phyloP scores from a whole-genome alignment of 2,888 invertebrate species.

The Cataglyphis altisquamis region DNA sequence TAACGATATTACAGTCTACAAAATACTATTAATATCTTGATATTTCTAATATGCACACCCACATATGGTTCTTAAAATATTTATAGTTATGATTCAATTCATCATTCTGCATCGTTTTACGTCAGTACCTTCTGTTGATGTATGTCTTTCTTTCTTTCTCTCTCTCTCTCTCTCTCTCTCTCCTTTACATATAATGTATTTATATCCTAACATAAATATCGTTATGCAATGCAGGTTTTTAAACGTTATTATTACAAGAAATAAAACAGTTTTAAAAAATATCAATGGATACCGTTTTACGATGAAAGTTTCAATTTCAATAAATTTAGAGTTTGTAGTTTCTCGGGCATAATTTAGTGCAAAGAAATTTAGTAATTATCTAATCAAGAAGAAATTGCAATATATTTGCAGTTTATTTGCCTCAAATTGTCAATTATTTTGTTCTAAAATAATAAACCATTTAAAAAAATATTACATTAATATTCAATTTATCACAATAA shows the following conservation, averaged over 20 bases:
- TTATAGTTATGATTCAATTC: conserved; percentile 24
- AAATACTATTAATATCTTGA: background rate
- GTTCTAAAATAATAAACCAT: background rate
- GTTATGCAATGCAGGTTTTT: conserved; percentile 61
- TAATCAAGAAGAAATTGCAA: background rate
- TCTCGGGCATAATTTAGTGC: background rate
- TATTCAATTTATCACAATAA: background rate
- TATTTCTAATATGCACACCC: background rate
- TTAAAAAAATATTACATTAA: background rate
- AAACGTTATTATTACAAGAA: conserved; percentile 23
- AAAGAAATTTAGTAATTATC: background rate
- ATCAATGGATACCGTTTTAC: background rate
- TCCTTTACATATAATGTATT: conserved; percentile 68
- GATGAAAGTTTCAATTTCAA: background rate
- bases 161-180: background rate
- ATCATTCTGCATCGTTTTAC: conserved; percentile 44
- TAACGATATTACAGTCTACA: background rate
- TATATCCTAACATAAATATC: conserved; percentile 72
- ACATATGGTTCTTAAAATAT: background rate
- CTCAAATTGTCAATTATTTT: background rate
- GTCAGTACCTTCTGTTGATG: conserved; percentile 55
- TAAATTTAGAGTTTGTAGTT: background rate
- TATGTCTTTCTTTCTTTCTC: background rate
- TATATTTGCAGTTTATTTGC: background rate
- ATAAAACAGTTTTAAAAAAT: conserved; percentile 21